These are phyloP conservation scores for Gymnoscelis rufifasciata DNA, from an alignment of 2,888 invertebrate genomes.

Conservation along the genomic window DNA sequence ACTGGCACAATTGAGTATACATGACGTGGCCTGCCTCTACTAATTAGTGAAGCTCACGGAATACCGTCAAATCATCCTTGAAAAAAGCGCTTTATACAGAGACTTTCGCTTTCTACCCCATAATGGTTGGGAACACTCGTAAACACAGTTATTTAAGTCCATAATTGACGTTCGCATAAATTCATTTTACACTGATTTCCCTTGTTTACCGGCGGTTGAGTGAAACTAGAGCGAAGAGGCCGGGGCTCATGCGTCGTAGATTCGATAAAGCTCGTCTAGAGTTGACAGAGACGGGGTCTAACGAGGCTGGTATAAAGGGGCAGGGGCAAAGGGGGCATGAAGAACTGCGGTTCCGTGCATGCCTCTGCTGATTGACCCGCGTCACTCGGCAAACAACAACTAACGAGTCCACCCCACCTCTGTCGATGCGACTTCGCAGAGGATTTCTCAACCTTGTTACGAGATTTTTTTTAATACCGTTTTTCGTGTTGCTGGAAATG, in stretches of 20 bases:
- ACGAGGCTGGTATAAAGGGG: slow-evolving; percentile 64
- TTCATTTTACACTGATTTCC: slow-evolving; percentile 73
- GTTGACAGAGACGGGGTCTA: slow-evolving; percentile 77
- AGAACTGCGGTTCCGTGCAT: slow-evolving; percentile 80
- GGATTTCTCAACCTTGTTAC: slow-evolving; percentile 38
- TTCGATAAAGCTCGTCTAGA: slow-evolving; percentile 77
- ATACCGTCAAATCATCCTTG: slow-evolving; percentile 58
- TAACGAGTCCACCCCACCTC: slow-evolving; percentile 77
- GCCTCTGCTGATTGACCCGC: slow-evolving; percentile 80
- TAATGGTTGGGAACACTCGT: slow-evolving; percentile 26
- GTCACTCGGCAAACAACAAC: slow-evolving; percentile 79
- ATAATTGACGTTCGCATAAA: slow-evolving; percentile 61
- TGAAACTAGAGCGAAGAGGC: slow-evolving; percentile 70
- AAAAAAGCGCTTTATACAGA: slow-evolving; percentile 23
- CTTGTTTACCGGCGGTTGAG: slow-evolving; percentile 74
- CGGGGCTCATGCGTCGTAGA: slow-evolving; percentile 77
- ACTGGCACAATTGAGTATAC: too few species aligned
- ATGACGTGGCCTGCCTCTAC: too few species aligned
- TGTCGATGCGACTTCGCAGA: slow-evolving; percentile 62
- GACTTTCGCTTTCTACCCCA: slow-evolving; percentile 24
- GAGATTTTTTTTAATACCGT: too few species aligned
- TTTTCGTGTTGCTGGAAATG: too few species aligned
- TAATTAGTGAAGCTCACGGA: slow-evolving; percentile 68
- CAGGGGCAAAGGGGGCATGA: slow-evolving; percentile 53
- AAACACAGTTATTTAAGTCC: slow-evolving; percentile 36